Conservation (phyloP, 1,140 invertebrate genomes). For the Aporrectodea caliginosa region DNA sequence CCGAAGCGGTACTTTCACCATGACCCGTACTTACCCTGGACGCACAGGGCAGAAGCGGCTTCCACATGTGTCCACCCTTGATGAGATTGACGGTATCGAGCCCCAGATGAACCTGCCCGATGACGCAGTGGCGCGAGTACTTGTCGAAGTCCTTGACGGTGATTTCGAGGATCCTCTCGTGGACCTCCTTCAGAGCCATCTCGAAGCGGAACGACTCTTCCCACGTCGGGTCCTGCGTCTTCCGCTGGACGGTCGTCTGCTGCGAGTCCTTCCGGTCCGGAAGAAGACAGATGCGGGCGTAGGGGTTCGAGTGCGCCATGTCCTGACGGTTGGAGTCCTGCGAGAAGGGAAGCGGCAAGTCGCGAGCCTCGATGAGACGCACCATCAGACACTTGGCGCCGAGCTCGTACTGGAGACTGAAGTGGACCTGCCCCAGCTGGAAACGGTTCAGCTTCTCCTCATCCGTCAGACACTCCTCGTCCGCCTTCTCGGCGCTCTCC, state of each 20-base stretch:
- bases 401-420: slow-evolving; percentile 55
- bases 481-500: slow-evolving; percentile 35
- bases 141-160: slow-evolving; percentile 55
- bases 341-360: slow-evolving; percentile 51
- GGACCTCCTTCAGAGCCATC: slow-evolving; percentile 46
- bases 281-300: slow-evolving; percentile 50
- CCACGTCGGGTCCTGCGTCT: slow-evolving; percentile 52
- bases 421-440: slow-evolving; percentile 54
- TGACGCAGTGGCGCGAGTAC: slow-evolving; percentile 51
- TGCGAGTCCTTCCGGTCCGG: slow-evolving; percentile 50
- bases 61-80: slow-evolving; percentile 58
- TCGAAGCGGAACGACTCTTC: slow-evolving; percentile 53
- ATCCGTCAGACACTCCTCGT: slow-evolving; percentile 47
- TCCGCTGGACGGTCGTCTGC: slow-evolving; percentile 52
- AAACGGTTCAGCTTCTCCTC: slow-evolving; percentile 51
- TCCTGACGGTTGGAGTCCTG: slow-evolving; percentile 54
- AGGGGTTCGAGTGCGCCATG: slow-evolving; percentile 56
- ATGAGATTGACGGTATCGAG: slow-evolving; percentile 49
- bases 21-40: slow-evolving; percentile 42
- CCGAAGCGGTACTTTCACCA: slow-evolving; percentile 5
- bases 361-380: slow-evolving; percentile 55
- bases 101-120: slow-evolving; percentile 49
- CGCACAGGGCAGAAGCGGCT: slow-evolving; percentile 52
- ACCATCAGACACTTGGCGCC: slow-evolving; percentile 49
- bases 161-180: slow-evolving; percentile 44